Base-by-base conservation (phyloP, 2,888 invertebrate genomes). In the Pterostichus niger region DNA sequence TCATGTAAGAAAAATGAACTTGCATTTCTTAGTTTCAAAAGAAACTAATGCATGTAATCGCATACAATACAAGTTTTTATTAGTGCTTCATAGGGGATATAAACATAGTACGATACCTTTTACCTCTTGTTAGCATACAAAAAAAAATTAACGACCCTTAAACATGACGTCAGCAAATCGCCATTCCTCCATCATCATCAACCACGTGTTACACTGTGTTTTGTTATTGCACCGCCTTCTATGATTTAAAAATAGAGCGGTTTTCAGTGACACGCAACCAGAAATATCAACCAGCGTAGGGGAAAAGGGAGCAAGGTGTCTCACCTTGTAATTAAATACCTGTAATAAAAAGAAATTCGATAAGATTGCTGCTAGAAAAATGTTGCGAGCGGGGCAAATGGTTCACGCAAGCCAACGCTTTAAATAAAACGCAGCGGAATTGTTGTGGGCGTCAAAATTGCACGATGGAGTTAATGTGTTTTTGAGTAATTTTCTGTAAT, bases 271-370 rank as follows among this genome's bases (percentile, higher is more conserved):
- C 75, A 75, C 75, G 75, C 75, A 75, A 75, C 49, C 11, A 11
- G 4, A 54, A 75, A 75, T 54, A 75, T 52, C 11, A 75, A 15
- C 40, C 40, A 24, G 73, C 9, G 11, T 46, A 40, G n/a, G 40
- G 44, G 40, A 15, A 73, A 71, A 46, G 46, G 54, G 75, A 33
- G 33, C 6, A 3, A 6, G 17, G 31, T 75, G 75, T 75, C 75
- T 75, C 75, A 52, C 75, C 75, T 75, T 75, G 54, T 75, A 75
- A 75, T 75, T 75, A 75, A 75, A 75, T 75, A 75, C 52, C 52
- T n/a, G 75, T 75, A 75, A 75, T 75, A 75, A 75, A 54, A 75
- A 75, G 52, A 54, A 75, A 75, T 75, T 75, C 33, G 75, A 75
- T 75, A 75, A 75, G 75, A 75, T 75, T 75, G 75, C 13, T n/a